Conservation (phyloP, 2,888 invertebrate species). For the Xestia rhomboidea region DNA sequence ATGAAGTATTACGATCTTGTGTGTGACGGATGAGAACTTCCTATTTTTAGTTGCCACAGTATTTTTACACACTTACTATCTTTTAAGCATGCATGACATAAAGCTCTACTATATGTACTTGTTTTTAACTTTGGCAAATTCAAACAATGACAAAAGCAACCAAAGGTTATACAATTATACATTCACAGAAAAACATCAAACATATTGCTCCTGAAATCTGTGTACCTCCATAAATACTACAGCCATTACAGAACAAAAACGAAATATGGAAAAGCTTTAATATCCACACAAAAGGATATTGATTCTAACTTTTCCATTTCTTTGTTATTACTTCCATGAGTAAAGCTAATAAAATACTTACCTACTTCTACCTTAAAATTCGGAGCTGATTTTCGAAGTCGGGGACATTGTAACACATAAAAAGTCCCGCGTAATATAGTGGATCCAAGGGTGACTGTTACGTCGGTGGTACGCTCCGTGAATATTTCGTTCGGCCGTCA, state of each 20-base stretch:
- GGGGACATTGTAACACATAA: conserved; percentile 82
- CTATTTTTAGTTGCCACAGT: conserved; percentile 73
- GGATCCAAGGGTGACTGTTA: conserved; percentile 83
- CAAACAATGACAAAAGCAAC: conserved; percentile 23
- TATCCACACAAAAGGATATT: conserved; percentile 64
- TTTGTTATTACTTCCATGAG: conserved; percentile 73
- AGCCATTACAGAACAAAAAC: conserved; percentile 42
- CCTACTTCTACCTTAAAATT: conserved; percentile 74
- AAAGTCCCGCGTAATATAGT: conserved; percentile 83
- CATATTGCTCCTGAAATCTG: conserved; percentile 44
- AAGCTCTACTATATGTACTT: neutral
- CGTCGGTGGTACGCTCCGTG: conserved; percentile 85
- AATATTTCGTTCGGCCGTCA: conserved; percentile 89
- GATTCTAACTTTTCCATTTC: conserved; percentile 72
- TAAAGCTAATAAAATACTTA: conserved; percentile 76
- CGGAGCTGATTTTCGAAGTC: conserved; percentile 75
- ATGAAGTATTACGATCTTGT: conserved; percentile 84
- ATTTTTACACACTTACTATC: conserved; percentile 70
- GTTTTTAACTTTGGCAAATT: conserved; percentile 15
- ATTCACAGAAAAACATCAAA: conserved; percentile 43
- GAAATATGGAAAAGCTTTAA: conserved; percentile 58
- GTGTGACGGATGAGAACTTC: conserved; percentile 79
- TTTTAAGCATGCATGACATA: neutral
- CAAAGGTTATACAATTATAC: conserved; percentile 25
- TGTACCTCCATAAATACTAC: conserved; percentile 41